phyloP scores from a whole-genome alignment of 2,113 vertebrate genomes.

The Macquaria australasica region DNA sequence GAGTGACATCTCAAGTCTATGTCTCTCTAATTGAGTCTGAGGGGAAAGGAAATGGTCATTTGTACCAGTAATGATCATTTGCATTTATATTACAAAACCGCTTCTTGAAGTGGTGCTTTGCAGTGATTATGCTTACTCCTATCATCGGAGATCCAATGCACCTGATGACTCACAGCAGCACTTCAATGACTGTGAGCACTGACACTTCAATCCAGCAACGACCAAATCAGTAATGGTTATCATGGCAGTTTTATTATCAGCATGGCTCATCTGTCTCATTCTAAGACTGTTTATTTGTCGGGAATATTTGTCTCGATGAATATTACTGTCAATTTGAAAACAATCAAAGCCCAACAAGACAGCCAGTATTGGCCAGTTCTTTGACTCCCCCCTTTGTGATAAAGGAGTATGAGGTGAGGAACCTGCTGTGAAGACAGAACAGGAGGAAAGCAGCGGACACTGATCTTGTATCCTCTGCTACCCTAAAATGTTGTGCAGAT shows the following conservation, averaged over 20 bases:
- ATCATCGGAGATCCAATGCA: constrained; percentile 44
- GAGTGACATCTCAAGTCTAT: constrained; percentile 39
- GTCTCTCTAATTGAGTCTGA: constrained; percentile 52
- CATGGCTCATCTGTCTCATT: constrained; percentile 13
- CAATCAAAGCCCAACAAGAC: too few species aligned
- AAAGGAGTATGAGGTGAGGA: too few species aligned
- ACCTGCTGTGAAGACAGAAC: too few species aligned
- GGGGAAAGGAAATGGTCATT: constrained; percentile 61
- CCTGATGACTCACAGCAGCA: constrained; percentile 71
- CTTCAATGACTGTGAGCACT: constrained; percentile 29
- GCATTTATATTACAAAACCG: constrained; percentile 76
- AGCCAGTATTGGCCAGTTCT: too few species aligned
- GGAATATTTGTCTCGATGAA: background rate
- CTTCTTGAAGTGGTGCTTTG: constrained; percentile 68
- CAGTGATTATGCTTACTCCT: constrained; percentile 54
- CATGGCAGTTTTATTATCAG: constrained; percentile 49
- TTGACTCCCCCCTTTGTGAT: too few species aligned
- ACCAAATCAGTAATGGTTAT: constrained; percentile 39
- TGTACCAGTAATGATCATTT: constrained; percentile 70
- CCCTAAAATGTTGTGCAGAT: too few species aligned
- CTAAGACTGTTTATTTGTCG: constrained; percentile 13
- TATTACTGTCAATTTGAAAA: too few species aligned
- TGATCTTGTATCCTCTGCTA: too few species aligned
- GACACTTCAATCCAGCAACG: constrained; percentile 45
- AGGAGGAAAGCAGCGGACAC: too few species aligned